These are phyloP conservation scores for Cyrtonyx montezumae DNA, from an alignment of 2,113 vertebrate genomes.

Conservation along the genomic window DNA sequence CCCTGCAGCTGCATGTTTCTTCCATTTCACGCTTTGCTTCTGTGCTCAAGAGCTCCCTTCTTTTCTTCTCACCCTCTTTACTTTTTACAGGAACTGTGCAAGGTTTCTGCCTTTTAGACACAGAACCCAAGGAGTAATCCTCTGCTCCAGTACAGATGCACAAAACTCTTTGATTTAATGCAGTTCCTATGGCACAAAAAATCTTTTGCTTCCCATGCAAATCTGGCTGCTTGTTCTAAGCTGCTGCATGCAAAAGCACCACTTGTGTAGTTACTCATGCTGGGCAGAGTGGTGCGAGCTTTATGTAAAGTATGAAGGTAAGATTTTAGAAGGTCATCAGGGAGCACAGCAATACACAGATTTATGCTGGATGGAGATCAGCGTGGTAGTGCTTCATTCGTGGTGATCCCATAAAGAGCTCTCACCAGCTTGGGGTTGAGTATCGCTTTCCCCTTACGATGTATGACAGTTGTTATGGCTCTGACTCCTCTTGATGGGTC, in stretches of 20 bases:
- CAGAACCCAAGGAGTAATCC: background rate
- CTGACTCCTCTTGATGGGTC: background rate
- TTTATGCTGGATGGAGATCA: background rate
- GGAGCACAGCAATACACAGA: background rate
- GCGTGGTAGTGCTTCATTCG: background rate
- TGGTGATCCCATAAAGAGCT: background rate
- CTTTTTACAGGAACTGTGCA: background rate
- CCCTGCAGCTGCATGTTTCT: background rate
- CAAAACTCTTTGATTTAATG: background rate
- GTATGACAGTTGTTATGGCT: no score
- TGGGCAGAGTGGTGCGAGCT: background rate
- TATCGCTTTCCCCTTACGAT: background rate
- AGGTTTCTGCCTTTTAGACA: background rate
- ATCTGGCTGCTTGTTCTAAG: background rate
- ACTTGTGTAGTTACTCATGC: slow-evolving; percentile 35
- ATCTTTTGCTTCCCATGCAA: slow-evolving; percentile 44
- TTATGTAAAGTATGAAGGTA: background rate
- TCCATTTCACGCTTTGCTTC: background rate
- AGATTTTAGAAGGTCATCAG: background rate
- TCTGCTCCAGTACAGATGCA: background rate
- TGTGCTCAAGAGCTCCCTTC: background rate
- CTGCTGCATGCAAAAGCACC: slow-evolving; percentile 12
- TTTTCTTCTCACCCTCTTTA: background rate
- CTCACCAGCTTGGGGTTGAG: background rate
- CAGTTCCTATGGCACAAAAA: background rate